Base-by-base conservation (phyloP, 2,113 vertebrate genomes). In the Hippopotamus amphibius region DNA sequence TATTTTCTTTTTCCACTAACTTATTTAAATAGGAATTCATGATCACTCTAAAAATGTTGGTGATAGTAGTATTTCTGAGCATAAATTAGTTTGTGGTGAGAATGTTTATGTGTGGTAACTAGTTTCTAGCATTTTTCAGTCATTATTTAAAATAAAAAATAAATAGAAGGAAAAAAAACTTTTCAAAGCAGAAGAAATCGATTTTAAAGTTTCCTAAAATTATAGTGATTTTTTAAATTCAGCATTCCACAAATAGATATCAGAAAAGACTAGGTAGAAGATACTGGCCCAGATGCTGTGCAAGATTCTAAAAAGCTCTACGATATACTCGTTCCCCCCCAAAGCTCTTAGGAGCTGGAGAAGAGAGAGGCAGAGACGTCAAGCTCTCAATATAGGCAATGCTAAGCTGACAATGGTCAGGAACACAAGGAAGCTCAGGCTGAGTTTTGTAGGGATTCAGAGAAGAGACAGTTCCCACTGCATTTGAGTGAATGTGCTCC, bases 121-220 rank as follows among this genome's bases (percentile, higher is more conserved):
- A 68, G 80, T 72, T 80, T 37, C 26, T 66, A 90, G 66, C 30
- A 50, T 72, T 93, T 86, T 90, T 19, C 4, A 92, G 26, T 88
- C 24, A 81, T 93, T 76, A 69, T 68, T 50, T 83, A 82, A 84
- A 93, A 88, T 92, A 87, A 92, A 95, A 92, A 89, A 46, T 41
- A 61, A 84, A 90, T 2, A 84, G 9, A 59, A 88, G 9, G 72
- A 95, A 90, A 46, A 26, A 61, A 87, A 63, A 28, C 48, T 46
- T n/a, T 84, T 63, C 3, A 28, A 72, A 74, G 59, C 28, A 61
- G 19, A 93, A 88, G 43, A 96, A 92, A 84, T 14, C n/a, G 41
- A 85, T 85, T 46, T 59, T 21, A 93, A 94, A n/a, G 4, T 63
- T 93, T 69, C 28, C 33, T 93, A 57, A 93, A 68, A 48, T 59